A percentile compares a stretch with the other conserved stretches of the same genome.
phyloP scores from a whole-genome alignment of 2,113 vertebrate species.

The Rattus rattus region DNA sequence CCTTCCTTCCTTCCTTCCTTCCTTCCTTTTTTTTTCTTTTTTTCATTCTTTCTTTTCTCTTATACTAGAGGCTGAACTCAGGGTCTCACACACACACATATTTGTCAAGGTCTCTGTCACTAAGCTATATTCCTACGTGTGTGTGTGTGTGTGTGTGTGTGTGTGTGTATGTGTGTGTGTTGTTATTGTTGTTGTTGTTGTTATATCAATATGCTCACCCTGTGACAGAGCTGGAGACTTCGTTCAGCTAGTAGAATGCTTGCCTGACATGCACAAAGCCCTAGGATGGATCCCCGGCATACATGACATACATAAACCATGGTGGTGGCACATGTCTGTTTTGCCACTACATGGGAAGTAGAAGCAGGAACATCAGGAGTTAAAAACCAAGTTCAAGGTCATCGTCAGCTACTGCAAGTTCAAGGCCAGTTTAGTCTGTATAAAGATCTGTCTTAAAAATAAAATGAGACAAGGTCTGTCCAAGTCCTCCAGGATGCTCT shows the following conservation, averaged over 20 bases:
- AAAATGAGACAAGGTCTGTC: not conserved
- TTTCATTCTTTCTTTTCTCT: not conserved
- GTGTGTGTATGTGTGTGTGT: not conserved
- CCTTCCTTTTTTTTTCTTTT: not conserved
- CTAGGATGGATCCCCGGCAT: not conserved
- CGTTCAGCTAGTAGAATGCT: not conserved
- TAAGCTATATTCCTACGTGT: not conserved
- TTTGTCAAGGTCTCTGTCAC: not conserved
- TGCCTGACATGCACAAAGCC: not conserved
- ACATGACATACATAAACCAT: not conserved
- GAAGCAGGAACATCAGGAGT: not conserved
- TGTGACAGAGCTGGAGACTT: not conserved
- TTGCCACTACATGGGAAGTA: not conserved
- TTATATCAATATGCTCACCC: not conserved
- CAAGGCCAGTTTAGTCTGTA: not conserved
- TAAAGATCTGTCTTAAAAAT: not conserved
- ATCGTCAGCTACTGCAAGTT: not conserved
- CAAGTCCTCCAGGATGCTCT: not conserved
- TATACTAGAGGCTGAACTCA: not conserved
- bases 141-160: not conserved
- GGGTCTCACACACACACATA: not conserved
- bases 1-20: too few species aligned
- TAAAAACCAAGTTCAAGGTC: not conserved
- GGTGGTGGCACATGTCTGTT: not conserved
- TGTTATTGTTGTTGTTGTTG: not conserved